These are phyloP conservation scores for Glossosoma conforme DNA, from an alignment of 1,140 invertebrate genomes.

Conservation along the genomic window DNA sequence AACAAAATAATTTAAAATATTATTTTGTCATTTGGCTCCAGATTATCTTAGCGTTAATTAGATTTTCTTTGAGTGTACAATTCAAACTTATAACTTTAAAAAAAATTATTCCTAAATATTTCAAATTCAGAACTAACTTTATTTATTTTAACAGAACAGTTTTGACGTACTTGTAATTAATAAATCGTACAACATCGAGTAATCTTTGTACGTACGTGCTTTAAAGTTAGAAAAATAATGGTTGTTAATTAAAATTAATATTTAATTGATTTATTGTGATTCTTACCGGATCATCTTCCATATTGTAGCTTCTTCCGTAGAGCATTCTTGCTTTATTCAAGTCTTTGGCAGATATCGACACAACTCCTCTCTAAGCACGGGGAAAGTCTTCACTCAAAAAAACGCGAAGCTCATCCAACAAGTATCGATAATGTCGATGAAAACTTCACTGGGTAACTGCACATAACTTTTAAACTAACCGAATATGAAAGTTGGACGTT, in stretches of 20 bases:
- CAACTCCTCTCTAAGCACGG: neutral
- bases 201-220: neutral
- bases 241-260: neutral
- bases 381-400: conserved; percentile 10
- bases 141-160: neutral
- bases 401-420: conserved; percentile 8
- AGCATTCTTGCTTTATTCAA: conserved; percentile 21
- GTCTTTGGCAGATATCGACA: too few species aligned
- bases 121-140: neutral
- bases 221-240: neutral
- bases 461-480: conserved; percentile 24
- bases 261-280: conserved; percentile 1
- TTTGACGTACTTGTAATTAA: neutral
- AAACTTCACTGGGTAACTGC: conserved; percentile 15
- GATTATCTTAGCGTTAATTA: too few species aligned
- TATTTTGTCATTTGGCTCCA: too few species aligned
- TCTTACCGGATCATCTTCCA: conserved; percentile 30
- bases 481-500: too few species aligned
- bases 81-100: too few species aligned
- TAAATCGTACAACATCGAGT: neutral
- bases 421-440: neutral
- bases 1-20: too few species aligned
- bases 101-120: neutral
- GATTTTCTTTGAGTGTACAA: too few species aligned
- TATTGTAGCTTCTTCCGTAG: conserved; percentile 28